Conservation (phyloP, 2,113 vertebrate genomes). For the Pygoscelis adeliae region DNA sequence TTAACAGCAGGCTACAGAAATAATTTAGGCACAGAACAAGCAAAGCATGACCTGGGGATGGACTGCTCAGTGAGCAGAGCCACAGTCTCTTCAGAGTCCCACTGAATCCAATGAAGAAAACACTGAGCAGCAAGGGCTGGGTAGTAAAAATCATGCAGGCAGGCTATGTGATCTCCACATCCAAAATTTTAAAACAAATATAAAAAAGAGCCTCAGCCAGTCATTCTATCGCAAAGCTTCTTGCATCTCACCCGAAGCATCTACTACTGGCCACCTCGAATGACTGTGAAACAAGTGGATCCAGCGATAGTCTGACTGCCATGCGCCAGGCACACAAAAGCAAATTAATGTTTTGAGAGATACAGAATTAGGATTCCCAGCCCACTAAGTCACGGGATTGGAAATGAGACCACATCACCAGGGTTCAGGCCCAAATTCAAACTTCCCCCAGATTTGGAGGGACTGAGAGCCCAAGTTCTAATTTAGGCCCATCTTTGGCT, state of each 20-base stretch:
- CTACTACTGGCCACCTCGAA: not conserved
- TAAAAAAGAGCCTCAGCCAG: not conserved
- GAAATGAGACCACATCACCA: not conserved
- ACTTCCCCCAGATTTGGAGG: not conserved
- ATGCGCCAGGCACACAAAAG: not conserved
- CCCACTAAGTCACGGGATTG: not conserved
- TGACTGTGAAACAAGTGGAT: not conserved
- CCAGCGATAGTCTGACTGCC: not conserved
- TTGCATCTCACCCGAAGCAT: not conserved
- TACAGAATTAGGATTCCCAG: not conserved
- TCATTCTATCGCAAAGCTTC: not conserved
- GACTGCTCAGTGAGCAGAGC: not conserved
- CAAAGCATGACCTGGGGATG: not conserved
- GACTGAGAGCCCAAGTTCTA: not conserved
- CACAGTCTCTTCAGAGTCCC: not conserved
- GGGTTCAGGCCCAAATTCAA: not conserved
- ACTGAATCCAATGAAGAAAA: not conserved
- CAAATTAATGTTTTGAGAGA: not conserved
- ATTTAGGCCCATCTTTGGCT: not conserved
- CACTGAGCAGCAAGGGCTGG: not conserved
- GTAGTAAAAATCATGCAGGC: not conserved
- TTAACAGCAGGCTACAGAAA: slow-evolving; percentile 12
- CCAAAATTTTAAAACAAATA: not conserved
- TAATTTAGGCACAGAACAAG: not conserved
- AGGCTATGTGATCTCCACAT: not conserved